A percentile compares a stretch with the other conserved stretches of the same genome.
Conservation (phyloP, 1,140 invertebrate genomes). For the Eriosoma lanigerum region DNA sequence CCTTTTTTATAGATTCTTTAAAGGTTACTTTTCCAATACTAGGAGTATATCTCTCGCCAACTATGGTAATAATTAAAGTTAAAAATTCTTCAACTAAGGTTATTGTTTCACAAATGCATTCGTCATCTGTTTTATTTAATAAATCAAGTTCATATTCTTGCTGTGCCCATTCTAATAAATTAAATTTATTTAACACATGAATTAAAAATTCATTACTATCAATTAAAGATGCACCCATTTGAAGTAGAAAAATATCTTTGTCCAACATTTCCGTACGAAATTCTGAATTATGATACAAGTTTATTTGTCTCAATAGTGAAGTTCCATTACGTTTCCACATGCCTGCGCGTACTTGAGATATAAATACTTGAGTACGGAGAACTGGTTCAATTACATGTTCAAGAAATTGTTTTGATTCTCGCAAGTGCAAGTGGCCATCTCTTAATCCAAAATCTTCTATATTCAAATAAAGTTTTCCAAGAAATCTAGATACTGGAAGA, state of each 20-base stretch:
- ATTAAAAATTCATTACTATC: constrained; percentile 92
- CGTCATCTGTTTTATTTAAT: constrained; percentile 71
- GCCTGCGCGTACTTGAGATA: constrained; percentile 86
- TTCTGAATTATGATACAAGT: constrained; percentile 93
- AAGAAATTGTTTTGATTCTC: constrained; percentile 66
- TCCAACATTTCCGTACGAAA: constrained; percentile 97
- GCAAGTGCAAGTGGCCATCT: constrained; percentile 72
- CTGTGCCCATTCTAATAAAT: constrained; percentile 80
- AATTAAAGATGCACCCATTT: constrained; percentile 84
- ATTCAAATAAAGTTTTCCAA: constrained; percentile 82
- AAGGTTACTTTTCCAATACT: constrained; percentile 77
- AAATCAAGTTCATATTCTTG: constrained; percentile 68
- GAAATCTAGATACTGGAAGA: constrained; percentile 81
- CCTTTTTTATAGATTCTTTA: constrained; percentile 87
- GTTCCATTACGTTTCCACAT: constrained; percentile 99
- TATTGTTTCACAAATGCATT: constrained; percentile 78
- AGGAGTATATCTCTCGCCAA: constrained; percentile 84
- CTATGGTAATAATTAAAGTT: constrained; percentile 79
- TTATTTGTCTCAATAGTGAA: constrained; percentile 92
- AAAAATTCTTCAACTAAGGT: constrained; percentile 92
- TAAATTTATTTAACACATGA: constrained; percentile 89
- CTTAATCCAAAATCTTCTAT: constrained; percentile 71
- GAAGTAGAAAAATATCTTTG: constrained; percentile 87
- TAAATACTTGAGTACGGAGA: constrained; percentile 70
- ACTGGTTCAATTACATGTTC: constrained; percentile 82